These are phyloP conservation scores for Orchestes rusci DNA, from an alignment of 2,888 invertebrate genomes.

Conservation along the genomic window DNA sequence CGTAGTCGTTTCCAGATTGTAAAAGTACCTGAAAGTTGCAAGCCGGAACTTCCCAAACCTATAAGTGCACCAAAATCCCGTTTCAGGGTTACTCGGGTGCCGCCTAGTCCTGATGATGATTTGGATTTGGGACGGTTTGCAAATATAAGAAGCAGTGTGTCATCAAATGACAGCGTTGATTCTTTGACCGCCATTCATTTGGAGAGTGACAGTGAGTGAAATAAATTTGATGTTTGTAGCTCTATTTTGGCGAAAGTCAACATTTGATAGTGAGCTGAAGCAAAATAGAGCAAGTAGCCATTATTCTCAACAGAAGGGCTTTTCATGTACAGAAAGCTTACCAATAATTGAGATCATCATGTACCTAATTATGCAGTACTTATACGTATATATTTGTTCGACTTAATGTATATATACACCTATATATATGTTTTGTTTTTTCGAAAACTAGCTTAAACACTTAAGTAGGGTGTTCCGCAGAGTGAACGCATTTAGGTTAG, in stretches of 20 bases:
- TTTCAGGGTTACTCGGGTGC: conserved; percentile 32
- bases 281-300: not conserved
- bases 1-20: conserved; percentile 35
- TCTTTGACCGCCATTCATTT: conserved; percentile 32
- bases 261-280: not conserved
- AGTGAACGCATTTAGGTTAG: too few relatives aligned
- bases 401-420: too few relatives aligned
- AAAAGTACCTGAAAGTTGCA: conserved; percentile 28
- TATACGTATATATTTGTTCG: too few relatives aligned
- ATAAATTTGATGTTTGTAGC: conserved; percentile 10
- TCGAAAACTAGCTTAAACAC: too few relatives aligned
- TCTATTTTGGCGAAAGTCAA: conserved; percentile 4
- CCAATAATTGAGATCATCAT: too few relatives aligned
- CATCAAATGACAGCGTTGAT: conserved; percentile 36
- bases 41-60: conserved; percentile 6
- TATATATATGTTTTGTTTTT: too few relatives aligned
- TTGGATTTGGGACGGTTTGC: conserved; percentile 30
- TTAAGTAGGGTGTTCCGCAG: too few relatives aligned
- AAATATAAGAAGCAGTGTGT: conserved; percentile 35
- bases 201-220: conserved; percentile 32
- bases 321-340: too few relatives aligned
- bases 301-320: not conserved
- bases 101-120: conserved; percentile 33
- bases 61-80: conserved; percentile 16
- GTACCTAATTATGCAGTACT: too few relatives aligned